Conservation (phyloP, 2,888 invertebrate genomes). For the Mythimna pallens region DNA sequence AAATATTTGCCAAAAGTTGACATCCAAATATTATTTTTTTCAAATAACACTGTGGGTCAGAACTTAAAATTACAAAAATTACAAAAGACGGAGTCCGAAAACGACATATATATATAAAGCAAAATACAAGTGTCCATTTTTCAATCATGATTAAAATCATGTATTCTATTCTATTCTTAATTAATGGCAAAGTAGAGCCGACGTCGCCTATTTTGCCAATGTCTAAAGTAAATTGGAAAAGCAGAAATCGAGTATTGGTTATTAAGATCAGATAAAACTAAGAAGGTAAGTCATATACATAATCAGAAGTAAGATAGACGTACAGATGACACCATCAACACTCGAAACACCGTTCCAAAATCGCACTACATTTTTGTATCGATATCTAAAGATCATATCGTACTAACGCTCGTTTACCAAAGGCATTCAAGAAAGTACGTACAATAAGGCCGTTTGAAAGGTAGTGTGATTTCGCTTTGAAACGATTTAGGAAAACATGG, state of each 20-base stretch:
- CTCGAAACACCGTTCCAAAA: constrained; percentile 3
- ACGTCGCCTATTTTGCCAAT: no score
- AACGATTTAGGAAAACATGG: constrained; percentile 51
- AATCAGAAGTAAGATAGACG: not conserved
- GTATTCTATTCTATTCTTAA: no score
- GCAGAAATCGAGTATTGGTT: not conserved
- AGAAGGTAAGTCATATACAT: not conserved
- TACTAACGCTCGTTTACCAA: constrained; percentile 32
- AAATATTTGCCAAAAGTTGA: no score
- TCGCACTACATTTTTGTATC: not conserved
- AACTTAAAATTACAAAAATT: no score
- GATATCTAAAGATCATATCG: constrained; percentile 25
- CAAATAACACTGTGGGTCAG: no score
- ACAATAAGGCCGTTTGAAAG: constrained; percentile 21
- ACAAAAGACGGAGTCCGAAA: no score
- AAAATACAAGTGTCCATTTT: no score
- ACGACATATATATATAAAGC: no score
- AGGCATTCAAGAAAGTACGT: constrained; percentile 15
- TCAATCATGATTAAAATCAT: not conserved
- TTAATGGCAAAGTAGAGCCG: no score
- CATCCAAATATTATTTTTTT: no score
- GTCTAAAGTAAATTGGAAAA: no score
- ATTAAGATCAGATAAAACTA: not conserved
- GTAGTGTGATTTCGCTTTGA: constrained; percentile 34
- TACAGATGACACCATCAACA: not conserved